Evolutionary conservation across 2,888 invertebrate species (phyloP).

Genomic region (Folsomia manolachei): DNA sequence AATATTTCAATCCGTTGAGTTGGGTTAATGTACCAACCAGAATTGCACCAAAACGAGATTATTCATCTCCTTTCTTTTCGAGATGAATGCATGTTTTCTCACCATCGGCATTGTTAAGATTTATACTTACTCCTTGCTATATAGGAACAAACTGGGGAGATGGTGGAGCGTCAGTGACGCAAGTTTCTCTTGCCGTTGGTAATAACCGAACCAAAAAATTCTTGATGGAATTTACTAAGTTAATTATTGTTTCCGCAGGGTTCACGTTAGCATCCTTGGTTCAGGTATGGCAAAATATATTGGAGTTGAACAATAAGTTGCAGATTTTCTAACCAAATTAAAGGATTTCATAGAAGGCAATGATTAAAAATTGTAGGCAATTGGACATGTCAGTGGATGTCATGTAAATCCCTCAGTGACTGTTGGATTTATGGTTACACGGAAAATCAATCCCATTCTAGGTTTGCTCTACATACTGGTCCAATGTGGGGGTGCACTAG

Average conservation of each 20-base stretch:
- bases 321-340: not conserved
- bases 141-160: not conserved
- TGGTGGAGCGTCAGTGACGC: not conserved
- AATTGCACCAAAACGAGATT: too few species aligned
- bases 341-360: too few species aligned
- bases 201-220: too few species aligned
- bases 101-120: too few species aligned
- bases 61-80: too few species aligned
- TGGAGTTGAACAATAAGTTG: not conserved
- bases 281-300: not conserved
- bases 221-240: too few species aligned
- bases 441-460: constrained; percentile 7
- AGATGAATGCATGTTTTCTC: too few species aligned
- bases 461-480: not conserved
- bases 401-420: constrained; percentile 22
- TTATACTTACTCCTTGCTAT: too few species aligned
- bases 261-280: constrained; percentile 18
- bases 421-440: not conserved
- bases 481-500: constrained; percentile 16
- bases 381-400: constrained; percentile 13
- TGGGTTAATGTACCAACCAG: too few species aligned
- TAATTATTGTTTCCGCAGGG: too few species aligned
- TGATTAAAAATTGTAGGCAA: constrained; percentile 10
- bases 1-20: too few species aligned
- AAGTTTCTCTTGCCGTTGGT: constrained; percentile 14